Evolutionary conservation across 2,797 vertebrate species (phyloP).

Genomic region (Paramormyrops hopkinsi): DNA sequence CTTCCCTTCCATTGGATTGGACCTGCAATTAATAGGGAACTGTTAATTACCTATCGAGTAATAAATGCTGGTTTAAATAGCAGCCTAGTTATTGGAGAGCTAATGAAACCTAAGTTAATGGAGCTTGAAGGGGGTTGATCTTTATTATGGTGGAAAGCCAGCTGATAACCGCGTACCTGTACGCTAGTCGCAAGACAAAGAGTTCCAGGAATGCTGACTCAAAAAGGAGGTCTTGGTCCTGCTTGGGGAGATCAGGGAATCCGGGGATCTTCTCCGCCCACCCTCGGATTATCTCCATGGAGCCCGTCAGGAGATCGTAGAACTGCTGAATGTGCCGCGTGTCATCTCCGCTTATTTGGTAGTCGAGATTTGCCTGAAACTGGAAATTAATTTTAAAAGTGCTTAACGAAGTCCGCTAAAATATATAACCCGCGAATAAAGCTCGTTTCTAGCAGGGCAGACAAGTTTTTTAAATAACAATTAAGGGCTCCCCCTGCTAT

Average conservation of each 20-base stretch:
- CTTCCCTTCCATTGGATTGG: conserved; percentile 85
- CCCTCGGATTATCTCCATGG: conserved; percentile 90
- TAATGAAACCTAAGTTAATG: conserved; percentile 73
- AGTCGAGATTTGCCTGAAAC: conserved; percentile 85
- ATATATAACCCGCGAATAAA: conserved; percentile 65
- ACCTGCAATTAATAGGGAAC: conserved; percentile 68
- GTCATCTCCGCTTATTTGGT: conserved; percentile 76
- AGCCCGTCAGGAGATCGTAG: conserved; percentile 89
- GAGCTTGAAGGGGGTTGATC: conserved; percentile 64
- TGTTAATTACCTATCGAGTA: conserved; percentile 67
- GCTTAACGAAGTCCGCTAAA: conserved; percentile 66
- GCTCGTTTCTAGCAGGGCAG: conserved; percentile 54
- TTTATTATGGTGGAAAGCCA: conserved; percentile 26
- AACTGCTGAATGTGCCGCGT: conserved; percentile 90
- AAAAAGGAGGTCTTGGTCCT: conserved; percentile 93
- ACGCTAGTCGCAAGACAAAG: conserved; percentile 85
- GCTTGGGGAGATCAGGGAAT: conserved; percentile 75
- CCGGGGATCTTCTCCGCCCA: conserved; percentile 92
- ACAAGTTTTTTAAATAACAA: conserved; percentile 51
- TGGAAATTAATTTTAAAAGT: conserved; percentile 59
- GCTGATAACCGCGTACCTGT: conserved; percentile 69
- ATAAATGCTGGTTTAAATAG: conserved; percentile 79
- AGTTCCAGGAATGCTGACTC: conserved; percentile 94
- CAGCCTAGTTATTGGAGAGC: conserved; percentile 74
- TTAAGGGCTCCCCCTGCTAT: conserved; percentile 60